Conservation (phyloP, 53 echinoderm and acorn worm species). For the Hippasteria phrygiana region DNA sequence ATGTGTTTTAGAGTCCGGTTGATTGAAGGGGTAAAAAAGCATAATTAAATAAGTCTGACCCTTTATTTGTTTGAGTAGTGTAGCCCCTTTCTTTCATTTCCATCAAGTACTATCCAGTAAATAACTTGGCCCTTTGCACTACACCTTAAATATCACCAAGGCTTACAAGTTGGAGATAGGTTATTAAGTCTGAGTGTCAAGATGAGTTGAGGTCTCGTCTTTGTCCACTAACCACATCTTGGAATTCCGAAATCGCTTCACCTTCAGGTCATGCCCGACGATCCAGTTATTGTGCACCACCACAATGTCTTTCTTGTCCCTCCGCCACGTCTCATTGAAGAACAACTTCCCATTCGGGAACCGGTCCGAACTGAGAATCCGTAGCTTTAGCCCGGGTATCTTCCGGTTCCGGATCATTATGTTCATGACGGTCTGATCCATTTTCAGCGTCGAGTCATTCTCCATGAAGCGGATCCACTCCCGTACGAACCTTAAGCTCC, state of each 20-base stretch:
- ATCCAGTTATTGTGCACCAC: slow-evolving; percentile 86
- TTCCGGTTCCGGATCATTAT: slow-evolving; percentile 38
- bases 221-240: slow-evolving; percentile 69
- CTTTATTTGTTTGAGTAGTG: too few species aligned
- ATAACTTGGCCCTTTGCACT: too few species aligned
- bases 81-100: too few species aligned
- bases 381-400: slow-evolving; percentile 49
- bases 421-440: slow-evolving; percentile 75
- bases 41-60: too few species aligned
- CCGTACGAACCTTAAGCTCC: slow-evolving; percentile 57
- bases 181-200: too few species aligned
- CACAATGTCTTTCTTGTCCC: slow-evolving; percentile 47
- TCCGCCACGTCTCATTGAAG: slow-evolving; percentile 72
- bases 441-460: slow-evolving; percentile 51
- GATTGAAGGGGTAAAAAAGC: too few species aligned
- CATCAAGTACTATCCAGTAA: too few species aligned
- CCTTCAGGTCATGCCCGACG: slow-evolving; percentile 77
- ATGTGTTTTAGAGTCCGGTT: too few species aligned
- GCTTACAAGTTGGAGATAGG: too few species aligned
- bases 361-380: slow-evolving; percentile 51
- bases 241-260: slow-evolving; percentile 71
- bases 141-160: too few species aligned
- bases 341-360: slow-evolving; percentile 72
- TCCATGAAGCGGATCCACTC: slow-evolving; percentile 69
- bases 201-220: too few species aligned